These are phyloP conservation scores for Bursaphelenchus mucronatus DNA, from an alignment of 1,140 invertebrate genomes.

Conservation along the genomic window DNA sequence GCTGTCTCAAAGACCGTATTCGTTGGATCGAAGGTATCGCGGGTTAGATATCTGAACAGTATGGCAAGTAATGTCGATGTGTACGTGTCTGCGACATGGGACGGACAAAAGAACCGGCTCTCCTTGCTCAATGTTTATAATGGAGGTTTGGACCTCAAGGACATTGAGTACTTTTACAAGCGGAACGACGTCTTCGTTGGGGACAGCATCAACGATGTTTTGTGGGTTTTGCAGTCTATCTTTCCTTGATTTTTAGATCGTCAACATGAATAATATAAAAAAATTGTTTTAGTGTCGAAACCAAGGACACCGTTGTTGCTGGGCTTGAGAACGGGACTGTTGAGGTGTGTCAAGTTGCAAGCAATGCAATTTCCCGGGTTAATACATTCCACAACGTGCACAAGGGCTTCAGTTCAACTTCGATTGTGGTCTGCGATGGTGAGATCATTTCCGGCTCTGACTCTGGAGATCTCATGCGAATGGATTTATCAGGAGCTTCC, in stretches of 20 bases:
- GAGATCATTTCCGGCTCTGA: slow-evolving; percentile 16
- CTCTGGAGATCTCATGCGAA: background rate
- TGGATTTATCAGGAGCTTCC: slow-evolving; percentile 1
- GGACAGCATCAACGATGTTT: slow-evolving; percentile 3
- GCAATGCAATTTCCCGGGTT: background rate
- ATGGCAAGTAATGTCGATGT: slow-evolving; percentile 3
- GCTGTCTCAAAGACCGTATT: background rate
- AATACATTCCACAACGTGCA: slow-evolving; percentile 2
- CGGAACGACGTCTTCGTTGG: background rate
- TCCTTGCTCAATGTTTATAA: slow-evolving; percentile 3
- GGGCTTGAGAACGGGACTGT: slow-evolving; percentile 12
- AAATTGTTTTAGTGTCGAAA: background rate
- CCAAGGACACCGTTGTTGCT: background rate
- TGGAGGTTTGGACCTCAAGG: background rate
- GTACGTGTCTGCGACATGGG: slow-evolving; percentile 6
- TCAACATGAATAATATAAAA: background rate
- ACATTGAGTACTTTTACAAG: slow-evolving; percentile 10
- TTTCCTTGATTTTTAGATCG: too few species aligned
- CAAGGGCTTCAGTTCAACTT: slow-evolving; percentile 6
- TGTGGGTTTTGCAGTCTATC: background rate
- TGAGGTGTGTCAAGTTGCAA: slow-evolving; percentile 4
- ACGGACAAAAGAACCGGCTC: slow-evolving; percentile 1
- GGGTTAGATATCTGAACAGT: background rate
- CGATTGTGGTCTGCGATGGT: background rate
- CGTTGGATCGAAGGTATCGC: slow-evolving; percentile 7